A percentile compares a stretch with the other conserved stretches of the same genome.
Evolutionary conservation across 2,888 invertebrate genomes (phyloP).

Genomic region (Platycheirus rosarum): DNA sequence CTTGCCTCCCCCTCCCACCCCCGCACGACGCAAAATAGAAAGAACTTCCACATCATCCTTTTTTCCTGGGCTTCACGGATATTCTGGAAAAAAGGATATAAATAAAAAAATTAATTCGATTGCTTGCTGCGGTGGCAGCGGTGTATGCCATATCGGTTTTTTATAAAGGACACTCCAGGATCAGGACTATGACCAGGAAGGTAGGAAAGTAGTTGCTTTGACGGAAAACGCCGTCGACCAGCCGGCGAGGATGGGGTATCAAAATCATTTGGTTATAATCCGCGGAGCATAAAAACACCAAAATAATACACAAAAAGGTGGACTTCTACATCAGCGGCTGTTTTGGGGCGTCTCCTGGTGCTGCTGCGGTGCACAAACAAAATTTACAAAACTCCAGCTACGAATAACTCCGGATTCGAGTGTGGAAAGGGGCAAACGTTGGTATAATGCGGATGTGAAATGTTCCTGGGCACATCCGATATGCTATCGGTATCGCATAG

Average conservation of each 20-base stretch:
- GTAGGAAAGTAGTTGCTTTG: conserved; percentile 37
- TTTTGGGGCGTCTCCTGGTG: conserved; percentile 16
- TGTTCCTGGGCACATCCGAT: conserved; percentile 68
- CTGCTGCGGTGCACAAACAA: conserved; percentile 45
- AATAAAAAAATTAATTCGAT: conserved; percentile 62
- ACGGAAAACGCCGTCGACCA: conserved; percentile 28
- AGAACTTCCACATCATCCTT: conserved; percentile 2
- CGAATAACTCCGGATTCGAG: conserved; percentile 50
- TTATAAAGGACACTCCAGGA: conserved; percentile 53
- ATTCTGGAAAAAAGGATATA: conserved; percentile 39
- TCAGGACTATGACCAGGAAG: conserved; percentile 13
- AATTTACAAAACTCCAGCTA: conserved; percentile 66
- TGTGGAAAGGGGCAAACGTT: conserved; percentile 19
- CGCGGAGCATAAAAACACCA: conserved; percentile 65
- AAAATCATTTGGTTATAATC: conserved; percentile 64
- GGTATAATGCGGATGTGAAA: conserved; percentile 67
- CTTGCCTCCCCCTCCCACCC: conserved; percentile 33
- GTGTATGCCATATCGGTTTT: conserved; percentile 56
- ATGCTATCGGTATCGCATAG: conserved; percentile 70
- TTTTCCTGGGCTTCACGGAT: conserved; percentile 3
- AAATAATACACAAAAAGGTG: conserved; percentile 57
- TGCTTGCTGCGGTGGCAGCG: conserved; percentile 33
- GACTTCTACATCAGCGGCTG: not conserved
- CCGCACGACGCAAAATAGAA: not conserved
- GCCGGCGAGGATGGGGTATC: conserved; percentile 31